Evolutionary conservation across 1,140 invertebrate species (phyloP).

Genomic region (Ceratosolen fusciceps): DNA sequence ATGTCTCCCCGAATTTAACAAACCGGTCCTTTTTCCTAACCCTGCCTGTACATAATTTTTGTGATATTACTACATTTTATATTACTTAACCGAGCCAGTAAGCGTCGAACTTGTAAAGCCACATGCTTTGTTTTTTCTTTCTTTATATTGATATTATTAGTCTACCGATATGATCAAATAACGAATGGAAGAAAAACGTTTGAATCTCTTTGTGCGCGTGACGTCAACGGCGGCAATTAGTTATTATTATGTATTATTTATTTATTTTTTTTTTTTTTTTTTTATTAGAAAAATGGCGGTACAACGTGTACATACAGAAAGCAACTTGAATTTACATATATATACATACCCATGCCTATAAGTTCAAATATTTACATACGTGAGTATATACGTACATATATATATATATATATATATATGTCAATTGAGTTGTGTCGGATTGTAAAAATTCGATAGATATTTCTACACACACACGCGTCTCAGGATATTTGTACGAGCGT

Average conservation of each 20-base stretch:
- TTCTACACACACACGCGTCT: constrained; percentile 41
- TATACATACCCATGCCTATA: no score
- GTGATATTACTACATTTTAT: constrained; percentile 70
- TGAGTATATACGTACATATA: no score
- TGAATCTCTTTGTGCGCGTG: constrained; percentile 40
- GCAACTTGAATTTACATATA: constrained; percentile 35
- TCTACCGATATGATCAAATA: no score
- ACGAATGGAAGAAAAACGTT: constrained; percentile 34
- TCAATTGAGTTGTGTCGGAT: constrained; percentile 39
- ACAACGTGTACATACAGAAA: constrained; percentile 39
- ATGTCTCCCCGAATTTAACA: constrained; percentile 50
- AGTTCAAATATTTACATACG: no score
- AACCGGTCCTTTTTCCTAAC: constrained; percentile 63
- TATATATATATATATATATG: no score
- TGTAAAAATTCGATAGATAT: constrained; percentile 38
- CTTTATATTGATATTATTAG: no score
- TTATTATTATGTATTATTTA: constrained; percentile 31
- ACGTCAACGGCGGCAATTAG: constrained; percentile 34
- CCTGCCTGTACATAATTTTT: constrained; percentile 65
- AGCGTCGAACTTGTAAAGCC: constrained; percentile 54
- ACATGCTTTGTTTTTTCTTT: constrained; percentile 53
- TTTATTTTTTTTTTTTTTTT: constrained; percentile 36
- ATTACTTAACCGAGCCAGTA: constrained; percentile 64
- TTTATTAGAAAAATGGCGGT: constrained; percentile 29
- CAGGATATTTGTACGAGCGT: constrained; percentile 25